Evolutionary conservation across 2,888 invertebrate genomes (phyloP).

Genomic region (Protonemura montana): DNA sequence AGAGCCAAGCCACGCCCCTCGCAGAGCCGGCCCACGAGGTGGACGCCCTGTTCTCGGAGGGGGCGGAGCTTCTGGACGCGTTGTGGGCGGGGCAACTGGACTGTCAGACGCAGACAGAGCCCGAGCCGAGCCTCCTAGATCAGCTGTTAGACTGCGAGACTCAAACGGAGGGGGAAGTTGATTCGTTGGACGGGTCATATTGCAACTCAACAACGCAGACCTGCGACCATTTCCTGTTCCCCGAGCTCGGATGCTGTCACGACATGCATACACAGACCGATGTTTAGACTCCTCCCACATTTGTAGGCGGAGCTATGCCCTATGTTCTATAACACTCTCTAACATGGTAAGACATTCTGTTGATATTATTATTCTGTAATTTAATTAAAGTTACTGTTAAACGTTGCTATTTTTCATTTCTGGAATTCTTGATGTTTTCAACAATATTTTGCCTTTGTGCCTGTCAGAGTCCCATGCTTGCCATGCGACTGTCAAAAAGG

Average conservation of each 20-base stretch:
- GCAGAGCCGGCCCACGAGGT: background rate
- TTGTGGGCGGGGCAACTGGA: background rate
- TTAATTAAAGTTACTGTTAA: too few species aligned
- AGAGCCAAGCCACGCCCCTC: background rate
- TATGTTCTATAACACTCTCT: too few species aligned
- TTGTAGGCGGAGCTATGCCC: too few species aligned
- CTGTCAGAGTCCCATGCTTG: too few species aligned
- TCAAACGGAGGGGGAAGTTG: slow-evolving; percentile 58
- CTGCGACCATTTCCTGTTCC: slow-evolving; percentile 64
- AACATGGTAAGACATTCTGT: background rate
- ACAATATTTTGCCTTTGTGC: too few species aligned
- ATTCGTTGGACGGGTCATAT: slow-evolving; percentile 59
- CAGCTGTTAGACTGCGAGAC: slow-evolving; percentile 49
- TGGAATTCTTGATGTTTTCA: too few species aligned
- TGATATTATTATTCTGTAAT: too few species aligned
- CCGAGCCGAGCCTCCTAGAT: slow-evolving; percentile 52
- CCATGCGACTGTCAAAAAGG: too few species aligned
- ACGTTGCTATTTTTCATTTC: too few species aligned
- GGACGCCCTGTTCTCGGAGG: background rate
- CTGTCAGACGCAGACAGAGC: slow-evolving; percentile 69
- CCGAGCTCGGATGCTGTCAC: slow-evolving; percentile 60
- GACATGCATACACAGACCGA: slow-evolving; percentile 59
- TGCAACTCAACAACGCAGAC: slow-evolving; percentile 64
- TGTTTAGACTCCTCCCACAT: too few species aligned
- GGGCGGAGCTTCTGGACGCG: background rate